Conservation (phyloP, 2,113 vertebrate species). For the Boleophthalmus pectinirostris region DNA sequence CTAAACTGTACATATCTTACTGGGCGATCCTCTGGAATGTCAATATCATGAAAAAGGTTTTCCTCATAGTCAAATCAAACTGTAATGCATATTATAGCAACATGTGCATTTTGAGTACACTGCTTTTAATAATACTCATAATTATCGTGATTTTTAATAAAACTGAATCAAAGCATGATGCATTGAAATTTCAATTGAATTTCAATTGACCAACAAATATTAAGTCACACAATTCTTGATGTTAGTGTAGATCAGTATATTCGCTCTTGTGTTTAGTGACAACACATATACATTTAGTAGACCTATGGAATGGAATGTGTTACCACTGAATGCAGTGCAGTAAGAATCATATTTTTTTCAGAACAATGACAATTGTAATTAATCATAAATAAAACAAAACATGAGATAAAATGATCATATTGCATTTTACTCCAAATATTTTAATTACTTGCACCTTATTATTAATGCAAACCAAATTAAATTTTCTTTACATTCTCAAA, state of each 20-base stretch:
- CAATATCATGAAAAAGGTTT: not conserved
- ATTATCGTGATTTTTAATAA: not conserved
- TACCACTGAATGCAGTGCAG: too few relatives aligned
- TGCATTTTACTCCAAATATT: not conserved
- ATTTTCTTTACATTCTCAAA: not conserved
- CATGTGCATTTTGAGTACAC: too few relatives aligned
- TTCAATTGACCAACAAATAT: not conserved
- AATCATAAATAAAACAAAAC: not conserved
- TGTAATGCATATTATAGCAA: not conserved
- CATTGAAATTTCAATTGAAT: not conserved
- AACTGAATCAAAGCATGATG: not conserved
- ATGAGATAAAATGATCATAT: not conserved
- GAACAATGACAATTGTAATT: not conserved
- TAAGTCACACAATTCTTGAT: not conserved
- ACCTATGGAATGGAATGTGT: too few relatives aligned
- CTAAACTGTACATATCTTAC: constrained; percentile 26
- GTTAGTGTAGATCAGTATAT: not conserved
- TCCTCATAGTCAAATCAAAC: not conserved
- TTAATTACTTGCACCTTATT: not conserved
- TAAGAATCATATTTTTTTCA: not conserved
- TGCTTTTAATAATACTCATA: not conserved
- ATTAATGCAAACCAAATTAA: not conserved
- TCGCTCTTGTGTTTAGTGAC: not conserved
- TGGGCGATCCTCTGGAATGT: not conserved
- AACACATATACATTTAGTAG: too few relatives aligned